A percentile compares a stretch with the other conserved stretches of the same genome.
phyloP scores from a whole-genome alignment of 2,797 vertebrate species.

The Xerus rutilus region DNA sequence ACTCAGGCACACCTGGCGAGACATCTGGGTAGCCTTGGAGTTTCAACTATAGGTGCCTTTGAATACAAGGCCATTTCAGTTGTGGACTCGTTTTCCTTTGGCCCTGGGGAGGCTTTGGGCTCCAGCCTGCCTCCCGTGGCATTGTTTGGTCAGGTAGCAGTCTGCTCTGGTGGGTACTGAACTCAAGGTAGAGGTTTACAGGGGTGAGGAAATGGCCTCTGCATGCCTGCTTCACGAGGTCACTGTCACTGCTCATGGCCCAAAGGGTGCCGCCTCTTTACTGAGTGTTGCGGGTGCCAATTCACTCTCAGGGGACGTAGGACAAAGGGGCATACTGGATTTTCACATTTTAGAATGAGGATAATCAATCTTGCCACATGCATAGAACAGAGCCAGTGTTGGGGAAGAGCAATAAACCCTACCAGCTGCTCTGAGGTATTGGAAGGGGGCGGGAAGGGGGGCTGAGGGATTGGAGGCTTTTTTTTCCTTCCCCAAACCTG shows the following conservation, averaged over 20 bases:
- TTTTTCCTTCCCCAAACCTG: slow-evolving; percentile 9
- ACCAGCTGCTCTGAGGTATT: slow-evolving; percentile 72
- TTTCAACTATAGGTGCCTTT: neutral
- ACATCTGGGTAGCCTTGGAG: neutral
- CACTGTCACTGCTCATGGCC: neutral
- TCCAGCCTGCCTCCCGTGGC: neutral
- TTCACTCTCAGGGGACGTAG: neutral
- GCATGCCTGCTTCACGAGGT: neutral
- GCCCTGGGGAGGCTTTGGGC: neutral
- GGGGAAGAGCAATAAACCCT: slow-evolving; percentile 63
- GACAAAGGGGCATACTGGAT: slow-evolving; percentile 68
- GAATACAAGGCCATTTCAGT: neutral
- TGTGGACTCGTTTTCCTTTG: neutral
- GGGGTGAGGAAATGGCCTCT: neutral
- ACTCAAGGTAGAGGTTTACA: neutral
- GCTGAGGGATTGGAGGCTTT: neutral
- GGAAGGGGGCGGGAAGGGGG: neutral
- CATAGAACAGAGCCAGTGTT: slow-evolving; percentile 60
- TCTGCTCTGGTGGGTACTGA: neutral
- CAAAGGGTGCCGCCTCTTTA: neutral
- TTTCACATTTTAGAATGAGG: slow-evolving; percentile 64
- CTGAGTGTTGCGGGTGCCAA: neutral
- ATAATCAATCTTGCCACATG: slow-evolving; percentile 72
- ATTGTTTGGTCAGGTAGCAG: slow-evolving; percentile 15
- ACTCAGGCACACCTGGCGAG: rapidly evolving